Base-by-base conservation (phyloP, 1,140 invertebrate species). In the Babylonia areolata region DNA sequence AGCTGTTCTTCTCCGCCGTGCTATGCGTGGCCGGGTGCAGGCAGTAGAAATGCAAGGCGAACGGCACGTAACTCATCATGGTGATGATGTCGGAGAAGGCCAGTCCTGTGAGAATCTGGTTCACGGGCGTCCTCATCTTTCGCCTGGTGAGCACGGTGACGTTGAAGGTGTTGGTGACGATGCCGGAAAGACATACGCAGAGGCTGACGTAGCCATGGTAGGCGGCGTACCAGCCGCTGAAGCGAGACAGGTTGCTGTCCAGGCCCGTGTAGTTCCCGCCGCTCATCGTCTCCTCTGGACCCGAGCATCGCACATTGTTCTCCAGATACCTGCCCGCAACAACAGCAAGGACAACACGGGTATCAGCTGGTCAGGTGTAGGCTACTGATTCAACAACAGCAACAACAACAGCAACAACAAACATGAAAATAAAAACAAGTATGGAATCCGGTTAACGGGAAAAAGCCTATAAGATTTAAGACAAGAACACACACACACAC, bases 31-130 rank as follows among this genome's bases (percentile, higher is more conserved):
- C 71, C 6, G 92, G 89, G 82, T 89, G 88, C 51, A 91, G 46
- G 77, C 91, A 90, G 88, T 94, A 93, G 85, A 94, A 94, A 91
- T 97, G 97, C 64, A 96, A 95, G 0, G 97, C 96, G 92, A 97
- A 98, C 1, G 97, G 97, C 82, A 97, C 96, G 90, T 98, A 98
- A 88, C 97, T 97, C 42, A 97, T 90, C 97, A 98, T 98, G 6
- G 98, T 96, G 85, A 98, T 95, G 94, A 97, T 96, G 92, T 98
- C 97, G 5, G 97, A 96, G 0, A 97, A 96, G 0, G 97, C 97
- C 28, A 98, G 94, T 87, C 96, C 96, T 81, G 97, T 98, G 2
- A 98, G 95, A 75, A 98, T 97, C 78, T 96, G 95, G 92, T 98
- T 98, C 85, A 98, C 97, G 0, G 97, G 97, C 0, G 97, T 96